phyloP scores from a whole-genome alignment of 1,140 invertebrate genomes.

The Drosophila ogumai region DNA sequence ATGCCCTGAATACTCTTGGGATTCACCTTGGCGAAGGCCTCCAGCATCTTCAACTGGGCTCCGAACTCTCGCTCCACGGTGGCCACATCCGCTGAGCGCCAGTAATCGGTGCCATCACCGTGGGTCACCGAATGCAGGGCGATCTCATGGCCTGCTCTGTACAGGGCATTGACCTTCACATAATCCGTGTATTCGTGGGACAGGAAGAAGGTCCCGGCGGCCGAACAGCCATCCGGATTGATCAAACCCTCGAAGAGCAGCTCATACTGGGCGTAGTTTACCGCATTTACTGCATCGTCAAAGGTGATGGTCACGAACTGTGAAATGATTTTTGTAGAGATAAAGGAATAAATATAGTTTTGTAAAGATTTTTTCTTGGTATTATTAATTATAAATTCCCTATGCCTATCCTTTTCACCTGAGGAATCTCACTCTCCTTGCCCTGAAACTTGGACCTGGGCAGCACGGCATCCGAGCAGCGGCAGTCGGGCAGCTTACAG shows the following conservation, averaged over 20 bases:
- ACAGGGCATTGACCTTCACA: conserved; percentile 87
- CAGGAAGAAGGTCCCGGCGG: conserved; percentile 88
- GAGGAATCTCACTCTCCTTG: conserved; percentile 84
- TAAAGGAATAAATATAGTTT: not conserved
- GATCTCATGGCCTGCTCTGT: conserved; percentile 89
- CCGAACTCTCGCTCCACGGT: conserved; percentile 86
- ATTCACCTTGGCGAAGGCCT: conserved; percentile 86
- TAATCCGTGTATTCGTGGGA: conserved; percentile 91
- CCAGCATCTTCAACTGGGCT: conserved; percentile 85
- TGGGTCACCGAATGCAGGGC: conserved; percentile 88
- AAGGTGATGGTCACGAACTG: conserved; percentile 88
- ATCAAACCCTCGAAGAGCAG: conserved; percentile 86
- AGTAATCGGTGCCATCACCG: conserved; percentile 85
- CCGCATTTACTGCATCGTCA: conserved; percentile 89
- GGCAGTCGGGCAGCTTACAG: conserved; percentile 86
- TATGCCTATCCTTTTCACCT: conserved; percentile 28
- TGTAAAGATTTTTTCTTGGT: not conserved
- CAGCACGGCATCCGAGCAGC: conserved; percentile 84
- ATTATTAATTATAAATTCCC: not conserved
- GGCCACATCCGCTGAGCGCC: conserved; percentile 85
- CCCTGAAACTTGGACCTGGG: conserved; percentile 69
- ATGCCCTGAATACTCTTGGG: conserved; percentile 86
- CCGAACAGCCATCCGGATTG: conserved; percentile 88
- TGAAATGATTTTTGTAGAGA: conserved; percentile 35
- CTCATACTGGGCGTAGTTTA: conserved; percentile 88